A percentile compares a stretch with the other conserved stretches of the same genome.
phyloP scores from a whole-genome alignment of 2,797 vertebrate species.

The Lepus townsendii region DNA sequence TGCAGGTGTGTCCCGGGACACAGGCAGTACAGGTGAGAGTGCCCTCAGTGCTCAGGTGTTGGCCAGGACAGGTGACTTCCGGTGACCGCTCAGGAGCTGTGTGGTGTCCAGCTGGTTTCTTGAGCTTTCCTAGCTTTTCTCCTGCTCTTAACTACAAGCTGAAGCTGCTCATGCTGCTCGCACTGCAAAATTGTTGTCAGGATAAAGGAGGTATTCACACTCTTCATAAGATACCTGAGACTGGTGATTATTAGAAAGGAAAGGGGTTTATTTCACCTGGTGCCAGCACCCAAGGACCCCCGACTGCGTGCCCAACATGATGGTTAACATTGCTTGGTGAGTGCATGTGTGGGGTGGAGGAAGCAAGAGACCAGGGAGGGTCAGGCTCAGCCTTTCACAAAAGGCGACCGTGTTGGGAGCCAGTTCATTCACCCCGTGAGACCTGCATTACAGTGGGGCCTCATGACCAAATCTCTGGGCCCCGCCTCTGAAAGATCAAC shows the following conservation, averaged over 20 bases:
- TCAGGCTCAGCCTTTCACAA: neutral
- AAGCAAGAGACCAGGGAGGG: neutral
- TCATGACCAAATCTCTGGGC: neutral
- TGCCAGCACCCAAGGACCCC: neutral
- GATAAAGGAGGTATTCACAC: neutral
- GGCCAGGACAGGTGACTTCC: neutral
- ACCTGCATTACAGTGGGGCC: neutral
- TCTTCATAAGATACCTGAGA: neutral
- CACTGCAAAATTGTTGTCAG: neutral
- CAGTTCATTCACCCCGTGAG: no score
- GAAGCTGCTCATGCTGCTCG: neutral
- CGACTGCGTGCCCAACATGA: neutral
- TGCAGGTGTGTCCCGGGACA: neutral
- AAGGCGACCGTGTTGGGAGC: neutral
- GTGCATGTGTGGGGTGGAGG: neutral
- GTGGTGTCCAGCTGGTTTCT: neutral
- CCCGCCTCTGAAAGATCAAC: neutral
- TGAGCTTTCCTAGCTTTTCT: slow-evolving; percentile 18
- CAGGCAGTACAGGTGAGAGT: neutral
- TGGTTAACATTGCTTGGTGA: neutral
- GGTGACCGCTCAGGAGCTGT: neutral
- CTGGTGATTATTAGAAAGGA: neutral
- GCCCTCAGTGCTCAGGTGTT: neutral
- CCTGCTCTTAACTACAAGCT: slow-evolving; percentile 12
- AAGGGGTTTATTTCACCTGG: neutral